Conservation (phyloP, 2,797 vertebrate species). For the Pseudopleuronectes americanus region DNA sequence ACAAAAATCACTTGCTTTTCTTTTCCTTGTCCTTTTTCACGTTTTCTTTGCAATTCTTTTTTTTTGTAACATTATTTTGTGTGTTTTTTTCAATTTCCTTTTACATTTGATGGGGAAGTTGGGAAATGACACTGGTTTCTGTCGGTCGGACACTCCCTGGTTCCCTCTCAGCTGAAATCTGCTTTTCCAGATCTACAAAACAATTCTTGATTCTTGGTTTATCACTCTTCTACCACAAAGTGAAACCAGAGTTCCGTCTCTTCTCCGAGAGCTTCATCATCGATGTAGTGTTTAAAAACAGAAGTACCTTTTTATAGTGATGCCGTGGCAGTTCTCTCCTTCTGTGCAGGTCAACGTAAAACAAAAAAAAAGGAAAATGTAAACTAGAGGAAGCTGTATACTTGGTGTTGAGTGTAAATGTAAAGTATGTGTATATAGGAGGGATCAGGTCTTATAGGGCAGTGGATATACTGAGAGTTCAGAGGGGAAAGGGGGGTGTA, state of each 20-base stretch:
- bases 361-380: slow-evolving; percentile 26
- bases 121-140: slow-evolving; percentile 54
- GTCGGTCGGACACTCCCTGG: slow-evolving; percentile 25
- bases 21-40: slow-evolving; percentile 62
- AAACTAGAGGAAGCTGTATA: slow-evolving; percentile 27
- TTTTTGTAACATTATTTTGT: slow-evolving; percentile 11
- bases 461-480: slow-evolving; percentile 37
- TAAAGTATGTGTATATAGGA: slow-evolving; percentile 16
- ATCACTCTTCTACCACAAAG: slow-evolving; percentile 15
- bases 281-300: slow-evolving; percentile 69
- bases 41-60: neutral
- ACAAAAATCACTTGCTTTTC: slow-evolving; percentile 34
- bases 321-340: slow-evolving; percentile 25
- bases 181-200: slow-evolving; percentile 12
- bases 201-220: slow-evolving; percentile 22
- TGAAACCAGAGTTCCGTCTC: slow-evolving; percentile 21
- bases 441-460: slow-evolving; percentile 40
- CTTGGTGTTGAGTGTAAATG: slow-evolving; percentile 20
- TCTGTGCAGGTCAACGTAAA: slow-evolving; percentile 31
- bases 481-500: slow-evolving; percentile 33
- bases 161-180: slow-evolving; percentile 24
- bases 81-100: slow-evolving; percentile 18
- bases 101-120: slow-evolving; percentile 8
- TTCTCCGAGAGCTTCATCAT: slow-evolving; percentile 13
- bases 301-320: slow-evolving; percentile 51